Base-by-base conservation (phyloP, 1,140 invertebrate species). In the Drosophila erecta region DNA sequence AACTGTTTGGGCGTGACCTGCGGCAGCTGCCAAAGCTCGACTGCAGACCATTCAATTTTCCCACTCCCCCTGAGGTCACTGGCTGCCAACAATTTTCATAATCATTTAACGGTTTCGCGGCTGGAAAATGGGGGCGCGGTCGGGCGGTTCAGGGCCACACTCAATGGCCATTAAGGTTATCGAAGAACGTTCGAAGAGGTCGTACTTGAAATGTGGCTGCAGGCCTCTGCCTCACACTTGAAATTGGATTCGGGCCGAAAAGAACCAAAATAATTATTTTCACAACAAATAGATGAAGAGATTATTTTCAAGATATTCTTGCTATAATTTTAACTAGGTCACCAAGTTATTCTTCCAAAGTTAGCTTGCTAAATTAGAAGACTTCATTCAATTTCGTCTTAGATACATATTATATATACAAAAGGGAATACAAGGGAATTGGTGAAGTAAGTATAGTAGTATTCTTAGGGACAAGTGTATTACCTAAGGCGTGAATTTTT, bases 121-220 rank as follows among this genome's bases (percentile, higher is more conserved):
- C 46, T 37, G 51, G 35, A 43, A 46, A 59, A 50, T 56, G 56
- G 38, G n/a, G 40, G 50, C 46, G 44, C 27, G 44, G 58, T 20
- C 35, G 15, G 24, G 40, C n/a, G 33, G 43, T 43, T 60, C 66
- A 55, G 43, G 70, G 58, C 62, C 62, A 62, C 83, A 57, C 83
- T 87, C 79, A 72, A 86, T 86, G 79, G 79, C 83, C 83, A 87
- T 87, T 86, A 87, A 81, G 83, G 81, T 87, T 65, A 86, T 87
- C 83, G 83, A 86, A 87, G 83, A 81, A 69, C 57, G 79, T 79
- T 86, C 78, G 40, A 86, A 81, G 75, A 74, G 69, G 54, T 46
- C 57, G 65, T 70, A 81, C 83, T 87, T 73, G 56, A 86, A 71
- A 50, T 73, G 64, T 46, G 73, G 49, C 62, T 69, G 79, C 40